Evolutionary conservation across 2,113 vertebrate genomes (phyloP).

Genomic region (Vicugna pacos): DNA sequence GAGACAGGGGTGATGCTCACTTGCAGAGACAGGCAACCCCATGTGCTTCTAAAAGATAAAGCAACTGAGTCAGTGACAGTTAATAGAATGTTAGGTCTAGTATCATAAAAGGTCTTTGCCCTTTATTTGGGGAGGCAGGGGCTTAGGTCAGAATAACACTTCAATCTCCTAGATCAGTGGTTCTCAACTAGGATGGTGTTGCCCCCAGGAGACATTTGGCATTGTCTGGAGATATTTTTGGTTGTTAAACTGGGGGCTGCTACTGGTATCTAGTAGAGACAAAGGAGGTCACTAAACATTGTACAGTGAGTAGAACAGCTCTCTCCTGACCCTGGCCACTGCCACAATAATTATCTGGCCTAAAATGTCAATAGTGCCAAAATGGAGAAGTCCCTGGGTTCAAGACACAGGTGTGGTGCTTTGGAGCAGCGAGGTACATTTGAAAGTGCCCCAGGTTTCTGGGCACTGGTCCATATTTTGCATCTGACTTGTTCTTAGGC

Average conservation of each 20-base stretch:
- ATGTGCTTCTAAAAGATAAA: background rate
- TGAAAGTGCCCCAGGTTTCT: background rate
- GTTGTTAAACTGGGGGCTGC: background rate
- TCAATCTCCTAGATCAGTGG: background rate
- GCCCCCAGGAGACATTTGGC: background rate
- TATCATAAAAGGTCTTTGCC: background rate
- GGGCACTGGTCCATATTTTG: background rate
- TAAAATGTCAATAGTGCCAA: background rate
- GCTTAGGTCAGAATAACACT: background rate
- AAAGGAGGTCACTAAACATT: background rate
- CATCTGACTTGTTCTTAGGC: background rate
- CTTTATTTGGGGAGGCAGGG: background rate
- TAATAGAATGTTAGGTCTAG: background rate
- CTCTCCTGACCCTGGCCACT: too few relatives aligned
- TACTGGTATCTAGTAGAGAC: background rate
- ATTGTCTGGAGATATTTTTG: background rate
- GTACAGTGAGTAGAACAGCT: background rate
- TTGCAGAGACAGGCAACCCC: background rate
- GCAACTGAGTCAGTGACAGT: background rate
- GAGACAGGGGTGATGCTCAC: background rate
- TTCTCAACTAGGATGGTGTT: background rate
- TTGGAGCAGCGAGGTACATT: background rate
- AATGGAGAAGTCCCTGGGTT: background rate
- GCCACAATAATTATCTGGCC: too few relatives aligned
- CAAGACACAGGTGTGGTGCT: background rate